Base-by-base conservation (phyloP, 2,797 vertebrate species). In the Leptodactylus fallax region DNA sequence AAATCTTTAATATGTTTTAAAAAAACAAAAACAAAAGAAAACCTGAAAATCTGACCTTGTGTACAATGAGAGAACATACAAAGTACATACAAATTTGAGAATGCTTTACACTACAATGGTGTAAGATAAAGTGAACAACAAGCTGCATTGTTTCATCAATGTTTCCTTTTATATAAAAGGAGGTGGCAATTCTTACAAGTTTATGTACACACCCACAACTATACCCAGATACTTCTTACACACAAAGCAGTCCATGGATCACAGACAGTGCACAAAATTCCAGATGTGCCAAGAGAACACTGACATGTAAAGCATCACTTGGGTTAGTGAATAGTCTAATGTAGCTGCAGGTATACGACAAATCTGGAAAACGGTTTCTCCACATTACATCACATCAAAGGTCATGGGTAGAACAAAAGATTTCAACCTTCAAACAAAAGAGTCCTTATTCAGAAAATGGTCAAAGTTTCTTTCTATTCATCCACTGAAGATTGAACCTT, bases 401-500 rank as follows among this genome's bases (percentile, higher is more conserved):
- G 21, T 47, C 36, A 36, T 36, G 36, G 36, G 36, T 36, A 36
- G 12, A 58, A 61, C 6, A 8, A 25, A n/a, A 25, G 10, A 12
- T 3, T 7, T 7, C 21, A 65, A 65, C 2, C 23, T 4, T 12
- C 14, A 58, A 58, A 58, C 13, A 13, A 3, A 23, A 65, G 8
- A 25, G 10, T 13, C 11, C 23, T 21, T 11, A 65, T 11, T 23
- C 21, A n/a, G 13, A 1, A 10, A 61, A 61, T 2, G 7, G 21
- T 61, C 60, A 61, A 7, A n/a, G 60, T 6, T 74, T 90, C 85
- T 93, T 95, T 89, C 91, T 92, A 88, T 95, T 90, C 16, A 96
- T 81, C 97, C 97, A 98, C 0, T 87, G 92, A 86, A 95, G 96
- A 90, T 95, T 98, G 92, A 96, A 94, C 89, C 92, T 96, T 85